Evolutionary conservation across 1,140 invertebrate genomes (phyloP).

Genomic region (Euura saliciscinereae): DNA sequence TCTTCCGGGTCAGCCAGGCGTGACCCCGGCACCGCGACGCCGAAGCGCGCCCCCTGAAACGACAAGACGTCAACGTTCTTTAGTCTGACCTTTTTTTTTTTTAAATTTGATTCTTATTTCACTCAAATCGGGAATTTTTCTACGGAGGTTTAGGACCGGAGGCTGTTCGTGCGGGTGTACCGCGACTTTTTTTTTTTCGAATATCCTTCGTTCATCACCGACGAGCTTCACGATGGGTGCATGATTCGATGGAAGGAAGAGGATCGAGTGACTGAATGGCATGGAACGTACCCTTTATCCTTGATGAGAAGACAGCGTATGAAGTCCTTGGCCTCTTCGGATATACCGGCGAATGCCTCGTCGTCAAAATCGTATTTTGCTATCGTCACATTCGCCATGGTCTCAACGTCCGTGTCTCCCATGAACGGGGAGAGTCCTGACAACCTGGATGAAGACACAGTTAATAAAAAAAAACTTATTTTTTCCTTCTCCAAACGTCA

Average conservation of each 20-base stretch:
- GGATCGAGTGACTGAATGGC: too few relatives aligned
- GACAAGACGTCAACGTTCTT: background rate
- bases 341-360: conserved; percentile 91
- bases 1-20: conserved; percentile 70
- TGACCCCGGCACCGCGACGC: conserved; percentile 77
- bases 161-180: conserved; percentile 23
- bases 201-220: background rate
- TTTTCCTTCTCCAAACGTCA: too few relatives aligned
- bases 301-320: conserved; percentile 87
- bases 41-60: conserved; percentile 74
- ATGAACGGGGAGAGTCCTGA: conserved; percentile 98
- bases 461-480: too few relatives aligned
- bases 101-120: background rate
- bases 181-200: background rate
- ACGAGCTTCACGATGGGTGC: too few relatives aligned
- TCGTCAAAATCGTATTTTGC: conserved; percentile 96
- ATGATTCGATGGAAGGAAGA: too few relatives aligned
- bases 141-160: background rate
- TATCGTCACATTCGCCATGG: conserved; percentile 95
- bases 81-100: background rate
- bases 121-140: background rate
- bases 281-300: conserved; percentile 82
- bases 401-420: conserved; percentile 96
- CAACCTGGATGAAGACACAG: conserved; percentile 65
- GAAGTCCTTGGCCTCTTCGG: conserved; percentile 91